A percentile compares a stretch with the other conserved stretches of the same genome.
Conservation (phyloP, 2,113 vertebrate genomes). For the Pyxicephalus adspersus region DNA sequence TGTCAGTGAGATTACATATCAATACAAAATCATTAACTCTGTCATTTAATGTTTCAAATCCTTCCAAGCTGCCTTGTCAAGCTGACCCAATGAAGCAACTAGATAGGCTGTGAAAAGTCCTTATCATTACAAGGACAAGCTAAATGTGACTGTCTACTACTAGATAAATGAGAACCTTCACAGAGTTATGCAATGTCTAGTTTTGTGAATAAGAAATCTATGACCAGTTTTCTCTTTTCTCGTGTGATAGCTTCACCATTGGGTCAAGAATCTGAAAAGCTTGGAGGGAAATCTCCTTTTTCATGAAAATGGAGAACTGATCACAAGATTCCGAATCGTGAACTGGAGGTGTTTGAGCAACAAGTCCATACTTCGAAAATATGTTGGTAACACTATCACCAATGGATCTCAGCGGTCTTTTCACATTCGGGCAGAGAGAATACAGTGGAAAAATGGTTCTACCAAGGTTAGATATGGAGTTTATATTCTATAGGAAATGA, state of each 20-base stretch:
- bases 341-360: background rate
- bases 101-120: too few species aligned
- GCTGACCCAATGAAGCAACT: too few species aligned
- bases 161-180: too few species aligned
- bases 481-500: too few species aligned
- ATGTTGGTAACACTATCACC: background rate
- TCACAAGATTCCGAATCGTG: background rate
- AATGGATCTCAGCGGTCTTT: background rate
- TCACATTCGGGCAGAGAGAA: background rate
- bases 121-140: too few species aligned
- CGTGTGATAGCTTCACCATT: background rate
- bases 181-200: too few species aligned
- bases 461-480: background rate
- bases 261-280: background rate
- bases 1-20: too few species aligned
- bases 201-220: background rate
- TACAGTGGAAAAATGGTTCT: background rate
- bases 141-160: too few species aligned
- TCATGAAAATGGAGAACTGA: conserved; percentile 1
- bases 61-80: too few species aligned
- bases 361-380: background rate
- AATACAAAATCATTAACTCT: too few species aligned
- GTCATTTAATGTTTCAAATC: too few species aligned
- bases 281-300: background rate
- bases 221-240: background rate